Evolutionary conservation across 2,888 invertebrate genomes (phyloP), one percentile per base, ranked within the genome.

Genomic region (Pristionchus maxplancki): DNA sequence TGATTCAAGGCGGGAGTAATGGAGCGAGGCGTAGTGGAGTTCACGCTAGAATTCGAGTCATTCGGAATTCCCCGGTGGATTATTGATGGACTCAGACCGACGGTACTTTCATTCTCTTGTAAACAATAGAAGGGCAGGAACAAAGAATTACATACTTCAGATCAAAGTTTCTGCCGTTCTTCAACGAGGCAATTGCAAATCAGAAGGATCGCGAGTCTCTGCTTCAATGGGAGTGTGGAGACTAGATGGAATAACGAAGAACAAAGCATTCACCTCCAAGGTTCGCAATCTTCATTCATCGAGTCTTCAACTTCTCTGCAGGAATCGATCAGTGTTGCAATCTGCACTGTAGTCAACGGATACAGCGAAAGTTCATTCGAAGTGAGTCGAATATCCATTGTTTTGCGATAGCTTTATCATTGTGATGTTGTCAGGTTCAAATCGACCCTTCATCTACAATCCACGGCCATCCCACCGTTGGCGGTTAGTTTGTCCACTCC

Each of bases 21-120:
- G 81, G 83, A 58, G 15, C 34, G 83, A 6, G 58, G 83, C 4
- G 37, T 17, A 6, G 3, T 84, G 9, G 83, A 84, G 24, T 84
- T 58, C 37, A 40, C 24, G 6, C 48, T 84, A 1, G 82, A 50
- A 2, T 82, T 31, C 34, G 82, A 82, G 17, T n/a, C 40, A 53
- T 31, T 53, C 31, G 53, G 83, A 20, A 84, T 84, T 58, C 83
- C 83, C 3, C 31, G 4, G 2, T 84, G 83, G 83, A 84, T 84
- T 11, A 58, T 84, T 24, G 83, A 84, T 37, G 83, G 83, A 17
- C 34, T 84, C 6, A 31, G 83, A 84, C 83, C 83, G 20, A 84
- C 58, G 34, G 83, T 84, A 13, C 17, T 58, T 6, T 31, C 37
- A 28, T 58, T 28, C 1, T 40, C n/a, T 74, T 40, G 9, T 4